A percentile compares a stretch with the other conserved stretches of the same genome.
phyloP scores from a whole-genome alignment of 1,140 invertebrate genomes.

The Hypothenemus hampei region DNA sequence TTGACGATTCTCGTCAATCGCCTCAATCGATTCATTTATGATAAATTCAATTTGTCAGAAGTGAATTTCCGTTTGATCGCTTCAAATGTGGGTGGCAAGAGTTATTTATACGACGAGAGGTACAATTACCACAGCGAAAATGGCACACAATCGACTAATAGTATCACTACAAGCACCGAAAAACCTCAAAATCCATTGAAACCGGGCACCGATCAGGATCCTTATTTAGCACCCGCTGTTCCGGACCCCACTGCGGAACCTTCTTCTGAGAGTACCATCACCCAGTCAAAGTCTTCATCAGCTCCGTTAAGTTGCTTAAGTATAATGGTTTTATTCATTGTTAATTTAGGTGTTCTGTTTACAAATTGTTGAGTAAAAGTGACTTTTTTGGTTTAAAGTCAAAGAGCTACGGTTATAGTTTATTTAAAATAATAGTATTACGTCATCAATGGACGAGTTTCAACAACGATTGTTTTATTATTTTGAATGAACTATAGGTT shows the following conservation, averaged over 20 bases:
- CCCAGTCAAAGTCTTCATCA: too few relatives aligned
- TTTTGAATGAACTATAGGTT: too few relatives aligned
- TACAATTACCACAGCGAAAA: slow-evolving; percentile 14
- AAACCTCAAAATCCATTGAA: slow-evolving; percentile 7
- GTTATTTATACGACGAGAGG: slow-evolving; percentile 54
- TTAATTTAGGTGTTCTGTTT: too few relatives aligned
- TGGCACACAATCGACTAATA: neutral
- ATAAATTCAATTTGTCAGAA: slow-evolving; percentile 33
- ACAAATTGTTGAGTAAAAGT: too few relatives aligned
- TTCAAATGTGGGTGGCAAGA: slow-evolving; percentile 49
- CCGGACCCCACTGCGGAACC: slow-evolving; percentile 40
- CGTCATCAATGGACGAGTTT: too few relatives aligned
- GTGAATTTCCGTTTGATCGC: slow-evolving; percentile 44
- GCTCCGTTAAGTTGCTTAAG: too few relatives aligned
- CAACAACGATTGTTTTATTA: too few relatives aligned
- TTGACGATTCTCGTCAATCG: slow-evolving; percentile 62
- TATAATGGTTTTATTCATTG: too few relatives aligned
- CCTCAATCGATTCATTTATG: slow-evolving; percentile 54
- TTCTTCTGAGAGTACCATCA: neutral
- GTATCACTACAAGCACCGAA: slow-evolving; percentile 5
- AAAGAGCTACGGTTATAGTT: too few relatives aligned
- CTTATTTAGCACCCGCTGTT: slow-evolving; percentile 31
- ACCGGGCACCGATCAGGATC: slow-evolving; percentile 24
- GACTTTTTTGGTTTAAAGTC: too few relatives aligned
- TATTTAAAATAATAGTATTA: too few relatives aligned